Evolutionary conservation across 2,888 invertebrate species (phyloP).

Genomic region (Xylota sylvarum): DNA sequence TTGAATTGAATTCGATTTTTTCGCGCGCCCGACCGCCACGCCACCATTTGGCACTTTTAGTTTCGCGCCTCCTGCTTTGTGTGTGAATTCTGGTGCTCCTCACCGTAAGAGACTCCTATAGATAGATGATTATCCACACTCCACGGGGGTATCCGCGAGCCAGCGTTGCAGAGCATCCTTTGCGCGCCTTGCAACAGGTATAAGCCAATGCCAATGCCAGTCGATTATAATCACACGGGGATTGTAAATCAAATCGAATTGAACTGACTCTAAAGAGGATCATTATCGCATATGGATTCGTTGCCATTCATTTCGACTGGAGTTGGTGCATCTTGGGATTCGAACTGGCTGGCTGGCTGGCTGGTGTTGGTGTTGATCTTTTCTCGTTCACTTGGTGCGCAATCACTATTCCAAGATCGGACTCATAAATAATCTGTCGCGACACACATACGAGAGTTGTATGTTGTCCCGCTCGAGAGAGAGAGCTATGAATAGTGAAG

Average conservation of each 20-base stretch:
- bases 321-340: slow-evolving; percentile 12
- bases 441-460: slow-evolving; percentile 61
- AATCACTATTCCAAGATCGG: slow-evolving; percentile 72
- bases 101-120: not conserved
- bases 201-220: slow-evolving; percentile 43
- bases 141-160: slow-evolving; percentile 70
- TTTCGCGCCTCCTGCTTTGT: slow-evolving; percentile 44
- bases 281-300: slow-evolving; percentile 77
- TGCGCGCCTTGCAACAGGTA: slow-evolving; percentile 55
- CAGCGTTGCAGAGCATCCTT: slow-evolving; percentile 25
- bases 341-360: too few relatives aligned
- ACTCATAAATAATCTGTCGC: slow-evolving; percentile 77
- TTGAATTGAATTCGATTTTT: slow-evolving; percentile 76
- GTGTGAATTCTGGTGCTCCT: slow-evolving; percentile 21
- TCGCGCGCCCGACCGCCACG: slow-evolving; percentile 47
- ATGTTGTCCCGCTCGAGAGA: not conserved
- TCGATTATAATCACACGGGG: slow-evolving; percentile 85
- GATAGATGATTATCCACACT: slow-evolving; percentile 60
- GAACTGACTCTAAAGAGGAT: slow-evolving; percentile 79
- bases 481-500: slow-evolving; percentile 72
- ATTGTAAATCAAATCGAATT: slow-evolving; percentile 85
- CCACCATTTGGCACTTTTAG: slow-evolving; percentile 70
- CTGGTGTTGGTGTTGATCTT: slow-evolving; percentile 57
- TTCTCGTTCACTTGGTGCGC: slow-evolving; percentile 64
- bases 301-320: slow-evolving; percentile 65